Conservation (phyloP, 2,113 vertebrate species). For the Tricholaema leucomelas region DNA sequence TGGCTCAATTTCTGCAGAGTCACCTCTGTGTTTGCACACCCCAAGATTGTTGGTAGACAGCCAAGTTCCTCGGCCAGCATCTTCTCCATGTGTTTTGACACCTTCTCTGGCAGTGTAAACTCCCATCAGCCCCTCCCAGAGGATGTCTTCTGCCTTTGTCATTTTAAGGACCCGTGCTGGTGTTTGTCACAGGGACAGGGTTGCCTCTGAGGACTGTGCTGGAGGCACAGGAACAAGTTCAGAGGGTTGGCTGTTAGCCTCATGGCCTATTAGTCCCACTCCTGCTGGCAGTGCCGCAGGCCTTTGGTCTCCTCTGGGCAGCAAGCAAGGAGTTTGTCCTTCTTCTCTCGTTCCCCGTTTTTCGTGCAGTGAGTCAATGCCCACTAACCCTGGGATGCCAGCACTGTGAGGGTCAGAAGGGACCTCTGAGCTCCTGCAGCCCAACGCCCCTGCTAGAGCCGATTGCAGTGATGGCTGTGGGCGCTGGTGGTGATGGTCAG, state of each 20-base stretch:
- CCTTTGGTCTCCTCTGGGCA: neutral
- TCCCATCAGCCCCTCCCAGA: accelerated
- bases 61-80: accelerated
- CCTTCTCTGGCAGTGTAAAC: neutral
- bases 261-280: accelerated
- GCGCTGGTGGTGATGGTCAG: too few species aligned
- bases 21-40: accelerated
- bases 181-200: accelerated
- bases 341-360: accelerated
- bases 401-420: neutral
- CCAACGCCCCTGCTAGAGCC: neutral
- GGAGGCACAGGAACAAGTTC: accelerated
- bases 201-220: accelerated
- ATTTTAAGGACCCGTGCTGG: accelerated
- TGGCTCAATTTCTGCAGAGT: accelerated
- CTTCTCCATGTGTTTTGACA: neutral
- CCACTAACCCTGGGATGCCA: neutral
- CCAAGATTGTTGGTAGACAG: neutral
- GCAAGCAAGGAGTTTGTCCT: neutral
- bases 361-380: accelerated
- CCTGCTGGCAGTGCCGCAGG: accelerated
- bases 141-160: neutral
- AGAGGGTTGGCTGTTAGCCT: accelerated
- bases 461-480: too few species aligned
- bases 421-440: neutral